Evolutionary conservation across 1,140 invertebrate species (phyloP), one percentile per base, ranked within the genome.

Genomic region (Ganaspis sp.): DNA sequence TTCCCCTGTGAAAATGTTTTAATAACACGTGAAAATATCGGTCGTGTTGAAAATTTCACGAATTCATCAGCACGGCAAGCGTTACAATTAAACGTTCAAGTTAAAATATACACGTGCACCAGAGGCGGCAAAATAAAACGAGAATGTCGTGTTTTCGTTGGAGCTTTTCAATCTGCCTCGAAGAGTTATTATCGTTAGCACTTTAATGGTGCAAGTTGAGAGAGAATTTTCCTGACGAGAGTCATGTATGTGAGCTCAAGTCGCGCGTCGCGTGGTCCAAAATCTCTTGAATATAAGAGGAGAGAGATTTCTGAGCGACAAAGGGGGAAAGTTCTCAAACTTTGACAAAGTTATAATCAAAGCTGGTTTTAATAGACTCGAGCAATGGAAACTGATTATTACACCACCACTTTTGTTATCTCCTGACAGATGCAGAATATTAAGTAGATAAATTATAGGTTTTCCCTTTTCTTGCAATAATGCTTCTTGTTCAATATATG

Each of bases 101-200:
- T 29, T 15, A 23, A 23, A 26, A 64, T 29, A 64, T 64, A 64
- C 0, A 58, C 11, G 9, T 9, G 19, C 21, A 11, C 9, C 9
- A 29, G 11, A 64, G 9, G 26, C 26, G 15, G 21, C 1, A 15
- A 64, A 17, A 64, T 64, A n/a, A 29, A 64, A n/a, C 58, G 12
- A 64, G 29, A 64, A 64, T 64, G 58, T 64, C 15, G 58, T 29
- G 12, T 64, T 64, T 29, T 64, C 58, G 26, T 29, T 64, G 58
- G 23, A 64, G 58, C 58, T 64, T 64, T 64, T 64, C 58, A 64
- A 64, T 64, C 11, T 34, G 12, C n/a, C 23, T 64, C 23, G 11
- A 26, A 58, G 54, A 64, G 26, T 29, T 64, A 64, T 64, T 15
- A 34, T 64, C 26, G 58, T 64, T 64, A 64, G 23, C 58, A 64